Evolutionary conservation across 1,140 invertebrate genomes (phyloP), one percentile per base, ranked within the genome.

Genomic region (Melipona quadrifasciata): DNA sequence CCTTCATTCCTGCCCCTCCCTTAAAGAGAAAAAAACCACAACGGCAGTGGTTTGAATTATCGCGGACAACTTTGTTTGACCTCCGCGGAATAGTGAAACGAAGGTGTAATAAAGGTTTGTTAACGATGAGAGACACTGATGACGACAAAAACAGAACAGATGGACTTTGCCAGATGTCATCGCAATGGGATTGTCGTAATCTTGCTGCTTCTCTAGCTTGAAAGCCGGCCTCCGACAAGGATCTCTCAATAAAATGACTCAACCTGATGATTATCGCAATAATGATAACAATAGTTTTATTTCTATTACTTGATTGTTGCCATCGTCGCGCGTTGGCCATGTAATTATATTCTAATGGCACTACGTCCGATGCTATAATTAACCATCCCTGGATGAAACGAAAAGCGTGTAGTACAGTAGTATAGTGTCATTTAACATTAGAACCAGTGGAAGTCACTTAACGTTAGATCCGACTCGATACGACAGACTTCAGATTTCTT

Each of bases 151-250:
- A 84, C 74, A 84, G 82, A 84, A 84, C 74, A 71, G 75, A 84
- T 71, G 65, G 76, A 84, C 75, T 84, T 65, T 84, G 82, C 75
- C 82, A 84, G 82, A 84, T 84, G 82, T 84, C 82, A 84, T 16
- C 55, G 68, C 74, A 77, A 84, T 64, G 68, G 47, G 47, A 61
- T 67, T 68, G 82, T 84, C 57, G 82, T 84, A 77, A 82, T 82
- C 73, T 82, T 68, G 31, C 53, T 34, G 73, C n/a, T 57, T 27
- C 64, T 82, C 51, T 68, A 75, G 61, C 47, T 39, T 27, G 31
- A 74, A 57, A 51, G 34, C 53, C 14, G 31, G 16, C 53, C 73
- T 58, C 51, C 58, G 53, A 34, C 27, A 67, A 76, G 73, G 61
- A 82, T 76, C 80, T 31, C 24, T 17, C 51, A 34, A 76, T 82